A percentile compares a stretch with the other conserved stretches of the same genome.
phyloP scores from a whole-genome alignment of 35 echinoderm and acorn worm genomes.

The Stichopus chloronotus region DNA sequence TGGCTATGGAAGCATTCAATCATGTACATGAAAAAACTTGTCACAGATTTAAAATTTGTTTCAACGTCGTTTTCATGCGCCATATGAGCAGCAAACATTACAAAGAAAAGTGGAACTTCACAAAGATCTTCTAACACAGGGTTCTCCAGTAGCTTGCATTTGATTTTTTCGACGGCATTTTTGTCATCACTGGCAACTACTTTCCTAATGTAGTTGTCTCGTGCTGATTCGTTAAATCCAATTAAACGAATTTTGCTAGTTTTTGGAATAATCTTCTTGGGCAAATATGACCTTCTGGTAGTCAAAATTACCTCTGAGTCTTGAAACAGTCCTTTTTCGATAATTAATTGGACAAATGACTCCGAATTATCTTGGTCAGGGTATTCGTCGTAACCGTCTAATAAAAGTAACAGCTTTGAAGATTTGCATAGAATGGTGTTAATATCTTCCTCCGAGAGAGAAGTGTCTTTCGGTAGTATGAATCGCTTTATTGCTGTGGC shows the following conservation, averaged over 20 bases:
- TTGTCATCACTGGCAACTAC: neutral
- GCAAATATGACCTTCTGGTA: constrained; percentile 1
- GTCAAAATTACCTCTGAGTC: neutral
- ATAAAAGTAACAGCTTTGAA: neutral
- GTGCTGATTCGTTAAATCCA: constrained; percentile 10
- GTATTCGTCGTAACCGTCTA: constrained; percentile 43
- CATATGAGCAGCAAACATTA: constrained; percentile 32
- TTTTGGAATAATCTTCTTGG: neutral
- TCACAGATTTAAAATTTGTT: constrained; percentile 6
- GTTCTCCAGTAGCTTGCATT: neutral
- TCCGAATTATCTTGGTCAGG: constrained; percentile 6
- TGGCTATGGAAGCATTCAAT: constrained; percentile 32
- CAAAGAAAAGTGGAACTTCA: constrained; percentile 36
- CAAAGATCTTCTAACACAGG: constrained; percentile 14
- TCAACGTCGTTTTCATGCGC: neutral
- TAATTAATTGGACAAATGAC: neutral
- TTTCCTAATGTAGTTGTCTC: constrained; percentile 6
- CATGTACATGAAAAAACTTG: constrained; percentile 1
- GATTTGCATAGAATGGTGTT: neutral
- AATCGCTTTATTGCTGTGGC: constrained; percentile 14
- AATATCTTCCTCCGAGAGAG: neutral
- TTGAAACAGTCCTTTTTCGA: neutral
- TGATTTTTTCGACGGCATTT: neutral
- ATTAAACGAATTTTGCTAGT: neutral
- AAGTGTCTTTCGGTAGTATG: constrained; percentile 26